Evolutionary conservation across 2,888 invertebrate species (phyloP), one percentile per base, ranked within the genome.

Genomic region (Linnaemya tessellans): DNA sequence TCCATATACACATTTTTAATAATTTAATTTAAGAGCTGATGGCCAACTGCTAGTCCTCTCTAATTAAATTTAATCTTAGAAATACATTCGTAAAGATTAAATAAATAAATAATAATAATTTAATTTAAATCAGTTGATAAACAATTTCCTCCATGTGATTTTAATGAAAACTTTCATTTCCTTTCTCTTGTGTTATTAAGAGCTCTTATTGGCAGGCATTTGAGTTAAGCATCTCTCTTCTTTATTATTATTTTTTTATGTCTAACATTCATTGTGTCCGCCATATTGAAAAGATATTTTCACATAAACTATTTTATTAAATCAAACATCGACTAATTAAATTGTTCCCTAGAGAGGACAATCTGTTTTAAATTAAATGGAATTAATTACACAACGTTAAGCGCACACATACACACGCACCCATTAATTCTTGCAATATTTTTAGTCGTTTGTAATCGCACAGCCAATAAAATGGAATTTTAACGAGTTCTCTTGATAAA

Each of bases 341-440:
- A 85, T 85, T 85, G 84, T 75, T 82, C 81, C 70, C 81, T 79
- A 58, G 70, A 85, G 81, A 84, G 51, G 79, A 84, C 60, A 79
- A 64, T 75, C 60, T 68, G 70, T 70, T 49, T 41, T 75, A 68
- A 70, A 81, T 80, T 60, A 79, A 74, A 78, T 84, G 62, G 64
- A 81, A 81, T 84, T 84, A 80, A 80, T 80, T 77, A 68, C 71
- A 64, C 43, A 56, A 41, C 43, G 62, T 30, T 41, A 13, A 49
- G 54, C n/a, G 25, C 8, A 80, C 22, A 62, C 35, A 38, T 0
- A 30, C 13, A 75, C 10, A 56, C 62, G 46, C 25, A 22, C 8
- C 13, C 7, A 25, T 13, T 38, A 22, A 1, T 41, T 38, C 15
- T 25, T 68, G 65, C 41, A 46, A 38, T 60, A 68, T 54, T 64